Evolutionary conservation across 2,113 vertebrate species (phyloP).

Genomic region (Labeo rohita): DNA sequence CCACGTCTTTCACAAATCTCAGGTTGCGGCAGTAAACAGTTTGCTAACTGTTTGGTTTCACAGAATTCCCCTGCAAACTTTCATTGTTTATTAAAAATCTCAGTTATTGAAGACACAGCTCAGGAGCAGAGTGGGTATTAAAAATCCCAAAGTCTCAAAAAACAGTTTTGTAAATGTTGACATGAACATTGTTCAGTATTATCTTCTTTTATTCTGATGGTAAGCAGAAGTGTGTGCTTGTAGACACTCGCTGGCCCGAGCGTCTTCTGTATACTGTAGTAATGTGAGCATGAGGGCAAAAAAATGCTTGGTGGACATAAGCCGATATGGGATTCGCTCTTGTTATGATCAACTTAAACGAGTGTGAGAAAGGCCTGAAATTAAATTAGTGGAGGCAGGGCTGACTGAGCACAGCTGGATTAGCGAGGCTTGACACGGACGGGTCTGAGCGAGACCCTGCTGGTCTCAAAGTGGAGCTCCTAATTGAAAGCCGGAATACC

Average conservation of each 20-base stretch:
- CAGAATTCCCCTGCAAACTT: not conserved
- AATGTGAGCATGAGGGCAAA: not conserved
- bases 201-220: not conserved
- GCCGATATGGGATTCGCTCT: conserved; percentile 29
- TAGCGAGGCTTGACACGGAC: not conserved
- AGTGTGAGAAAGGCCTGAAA: conserved; percentile 34
- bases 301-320: conserved; percentile 7
- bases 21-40: not conserved
- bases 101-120: not conserved
- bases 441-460: conserved; percentile 10
- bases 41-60: not conserved
- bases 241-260: not conserved
- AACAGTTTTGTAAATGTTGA: not conserved
- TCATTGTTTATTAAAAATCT: not conserved
- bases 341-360: conserved; percentile 33
- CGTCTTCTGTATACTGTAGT: not conserved
- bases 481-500: conserved; percentile 44
- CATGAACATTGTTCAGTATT: not conserved
- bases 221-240: not conserved
- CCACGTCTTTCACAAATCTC: not conserved
- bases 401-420: conserved; percentile 22
- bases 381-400: conserved; percentile 25
- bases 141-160: not conserved
- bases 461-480: conserved; percentile 32
- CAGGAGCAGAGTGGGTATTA: not conserved